Conservation (phyloP, 92 coral and sea anemone genomes). For the Porites rus region DNA sequence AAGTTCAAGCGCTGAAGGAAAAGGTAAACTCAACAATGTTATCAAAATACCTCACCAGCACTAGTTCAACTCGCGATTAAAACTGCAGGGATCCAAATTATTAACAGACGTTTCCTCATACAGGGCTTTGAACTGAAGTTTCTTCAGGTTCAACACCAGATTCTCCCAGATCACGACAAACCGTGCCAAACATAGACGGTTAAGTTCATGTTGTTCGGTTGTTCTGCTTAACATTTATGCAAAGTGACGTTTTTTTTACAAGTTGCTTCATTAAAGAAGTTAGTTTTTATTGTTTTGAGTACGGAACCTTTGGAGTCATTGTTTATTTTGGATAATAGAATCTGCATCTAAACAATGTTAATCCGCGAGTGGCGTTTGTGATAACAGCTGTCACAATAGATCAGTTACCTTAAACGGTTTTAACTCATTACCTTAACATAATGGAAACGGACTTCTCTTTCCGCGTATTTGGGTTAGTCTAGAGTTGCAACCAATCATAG, state of each 20-base stretch:
- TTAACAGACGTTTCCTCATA: neutral
- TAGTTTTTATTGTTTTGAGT: neutral
- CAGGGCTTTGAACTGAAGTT: neutral
- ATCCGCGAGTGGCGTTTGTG: constrained; percentile 2
- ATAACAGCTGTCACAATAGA: constrained; percentile 2
- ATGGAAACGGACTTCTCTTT: neutral
- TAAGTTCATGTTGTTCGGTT: neutral
- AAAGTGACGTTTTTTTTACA: neutral
- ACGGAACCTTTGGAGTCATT: neutral
- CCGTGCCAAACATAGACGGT: neutral
- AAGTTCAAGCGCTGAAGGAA: neutral
- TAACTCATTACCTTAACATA: neutral
- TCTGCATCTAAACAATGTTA: constrained; percentile 36
- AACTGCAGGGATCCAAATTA: constrained; percentile 19
- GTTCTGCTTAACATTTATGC: constrained; percentile 19
- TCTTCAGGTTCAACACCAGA: neutral
- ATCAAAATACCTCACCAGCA: neutral
- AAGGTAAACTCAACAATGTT: neutral
- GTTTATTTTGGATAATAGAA: neutral
- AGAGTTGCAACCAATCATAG: neutral
- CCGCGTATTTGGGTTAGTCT: neutral
- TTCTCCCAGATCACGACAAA: neutral
- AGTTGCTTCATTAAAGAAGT: neutral
- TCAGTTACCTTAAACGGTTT: neutral
- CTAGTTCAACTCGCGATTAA: neutral